A percentile compares a stretch with the other conserved stretches of the same genome.
These are phyloP conservation scores for Rhinogobio ventralis DNA, from an alignment of 2,797 vertebrate genomes.

Conservation along the genomic window DNA sequence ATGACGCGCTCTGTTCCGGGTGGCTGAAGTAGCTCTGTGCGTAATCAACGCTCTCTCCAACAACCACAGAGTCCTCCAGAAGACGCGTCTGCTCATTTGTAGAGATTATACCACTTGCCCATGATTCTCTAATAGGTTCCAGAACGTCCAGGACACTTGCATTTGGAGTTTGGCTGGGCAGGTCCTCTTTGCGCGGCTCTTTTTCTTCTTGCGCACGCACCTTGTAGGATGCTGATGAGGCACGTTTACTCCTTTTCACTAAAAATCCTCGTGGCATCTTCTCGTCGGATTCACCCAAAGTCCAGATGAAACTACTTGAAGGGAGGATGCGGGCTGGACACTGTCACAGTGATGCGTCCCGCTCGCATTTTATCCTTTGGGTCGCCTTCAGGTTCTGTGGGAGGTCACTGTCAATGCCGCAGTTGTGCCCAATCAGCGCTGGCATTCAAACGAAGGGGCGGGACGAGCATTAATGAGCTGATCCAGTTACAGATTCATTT, in stretches of 20 bases:
- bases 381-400: constrained; percentile 56
- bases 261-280: constrained; percentile 93
- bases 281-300: constrained; percentile 13
- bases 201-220: constrained; percentile 66
- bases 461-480: constrained; percentile 47
- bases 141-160: constrained; percentile 35
- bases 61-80: constrained; percentile 65
- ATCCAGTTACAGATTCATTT: constrained; percentile 56
- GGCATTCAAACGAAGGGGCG: constrained; percentile 57
- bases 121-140: constrained; percentile 64
- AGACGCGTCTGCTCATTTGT: constrained; percentile 70
- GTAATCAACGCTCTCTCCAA: constrained; percentile 62
- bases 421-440: constrained; percentile 62
- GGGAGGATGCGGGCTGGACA: constrained; percentile 47
- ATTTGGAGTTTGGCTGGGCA: constrained; percentile 33
- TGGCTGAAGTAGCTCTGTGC: constrained; percentile 59
- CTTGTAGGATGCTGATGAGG: constrained; percentile 81
- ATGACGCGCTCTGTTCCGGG: constrained; percentile 40
- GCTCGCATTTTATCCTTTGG: constrained; percentile 64
- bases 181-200: constrained; percentile 29
- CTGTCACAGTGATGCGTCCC: constrained; percentile 44
- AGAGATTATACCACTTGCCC: constrained; percentile 64
- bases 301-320: constrained; percentile 33
- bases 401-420: constrained; percentile 59
- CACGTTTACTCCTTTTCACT: constrained; percentile 89